A percentile compares a stretch with the other conserved stretches of the same genome.
Conservation (phyloP, 1,140 invertebrate species). For the Chrysoperla carnea region DNA sequence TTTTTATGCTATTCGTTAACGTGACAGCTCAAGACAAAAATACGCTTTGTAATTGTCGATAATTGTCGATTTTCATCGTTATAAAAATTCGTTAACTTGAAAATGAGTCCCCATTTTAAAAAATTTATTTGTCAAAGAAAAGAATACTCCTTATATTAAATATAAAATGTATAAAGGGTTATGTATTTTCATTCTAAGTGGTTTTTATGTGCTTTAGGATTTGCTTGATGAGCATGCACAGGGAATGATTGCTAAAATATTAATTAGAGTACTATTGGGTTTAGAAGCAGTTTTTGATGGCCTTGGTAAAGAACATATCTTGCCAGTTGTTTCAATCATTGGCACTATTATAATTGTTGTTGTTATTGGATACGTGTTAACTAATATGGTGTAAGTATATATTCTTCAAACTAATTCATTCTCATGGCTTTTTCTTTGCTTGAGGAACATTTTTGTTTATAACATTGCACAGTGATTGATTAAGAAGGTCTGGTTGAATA, state of each 20-base stretch:
- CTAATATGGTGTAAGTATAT: constrained; percentile 59
- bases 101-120: too few species aligned
- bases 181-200: too few species aligned
- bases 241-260: constrained; percentile 50
- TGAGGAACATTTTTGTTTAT: background rate
- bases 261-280: constrained; percentile 46
- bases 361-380: constrained; percentile 71
- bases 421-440: background rate
- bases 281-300: constrained; percentile 56
- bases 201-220: constrained; percentile 27
- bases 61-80: too few species aligned
- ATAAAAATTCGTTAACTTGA: too few species aligned
- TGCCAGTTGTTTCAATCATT: constrained; percentile 65
- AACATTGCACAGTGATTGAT: too few species aligned
- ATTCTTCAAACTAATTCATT: constrained; percentile 1
- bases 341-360: constrained; percentile 67
- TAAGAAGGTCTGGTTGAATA: too few species aligned
- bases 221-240: constrained; percentile 56
- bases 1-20: too few species aligned
- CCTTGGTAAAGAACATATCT: constrained; percentile 60
- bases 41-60: too few species aligned
- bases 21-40: too few species aligned
- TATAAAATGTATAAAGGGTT: too few species aligned
- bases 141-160: too few species aligned
- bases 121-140: too few species aligned